These are phyloP conservation scores for Furnarius figulus DNA, from an alignment of 2,113 vertebrate species.

Conservation along the genomic window DNA sequence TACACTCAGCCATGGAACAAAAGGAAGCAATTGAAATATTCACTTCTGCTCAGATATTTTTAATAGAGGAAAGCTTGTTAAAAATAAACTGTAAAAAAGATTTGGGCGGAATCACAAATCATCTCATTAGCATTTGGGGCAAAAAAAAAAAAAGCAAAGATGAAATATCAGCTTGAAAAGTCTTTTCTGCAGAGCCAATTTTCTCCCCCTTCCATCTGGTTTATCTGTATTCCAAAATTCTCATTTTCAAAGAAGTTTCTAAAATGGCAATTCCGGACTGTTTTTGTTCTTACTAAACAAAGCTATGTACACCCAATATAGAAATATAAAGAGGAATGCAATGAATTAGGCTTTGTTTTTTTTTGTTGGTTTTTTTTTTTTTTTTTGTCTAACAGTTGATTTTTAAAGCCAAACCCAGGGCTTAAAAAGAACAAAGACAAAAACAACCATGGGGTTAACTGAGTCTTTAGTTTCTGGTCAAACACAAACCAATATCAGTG, in stretches of 20 bases:
- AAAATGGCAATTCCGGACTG: slow-evolving; percentile 36
- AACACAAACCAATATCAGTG: not conserved
- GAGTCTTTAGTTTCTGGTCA: not conserved
- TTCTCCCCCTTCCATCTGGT: slow-evolving; percentile 51
- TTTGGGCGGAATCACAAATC: slow-evolving; percentile 58
- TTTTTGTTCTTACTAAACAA: slow-evolving; percentile 51
- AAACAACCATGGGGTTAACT: not conserved
- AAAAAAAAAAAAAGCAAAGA: not conserved
- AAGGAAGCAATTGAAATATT: slow-evolving; percentile 29
- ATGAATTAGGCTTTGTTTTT: not conserved
- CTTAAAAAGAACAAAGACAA: not conserved
- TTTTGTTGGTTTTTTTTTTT: not conserved
- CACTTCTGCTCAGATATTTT: slow-evolving; percentile 27
- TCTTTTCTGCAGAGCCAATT: slow-evolving; percentile 41
- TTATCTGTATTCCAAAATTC: slow-evolving; percentile 42
- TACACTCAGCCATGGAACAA: slow-evolving; percentile 4
- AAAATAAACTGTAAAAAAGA: slow-evolving; percentile 59
- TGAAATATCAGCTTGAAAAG: slow-evolving; percentile 38
- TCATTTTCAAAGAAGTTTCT: slow-evolving; percentile 31
- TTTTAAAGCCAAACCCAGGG: not conserved
- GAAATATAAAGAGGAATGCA: slow-evolving; percentile 8
- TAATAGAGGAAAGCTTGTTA: slow-evolving; percentile 57
- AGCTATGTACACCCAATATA: not conserved
- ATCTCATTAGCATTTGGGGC: slow-evolving; percentile 47
- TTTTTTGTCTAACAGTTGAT: not conserved